Evolutionary conservation across 2,113 vertebrate genomes (phyloP).

Genomic region (Cephalophus harveyi): DNA sequence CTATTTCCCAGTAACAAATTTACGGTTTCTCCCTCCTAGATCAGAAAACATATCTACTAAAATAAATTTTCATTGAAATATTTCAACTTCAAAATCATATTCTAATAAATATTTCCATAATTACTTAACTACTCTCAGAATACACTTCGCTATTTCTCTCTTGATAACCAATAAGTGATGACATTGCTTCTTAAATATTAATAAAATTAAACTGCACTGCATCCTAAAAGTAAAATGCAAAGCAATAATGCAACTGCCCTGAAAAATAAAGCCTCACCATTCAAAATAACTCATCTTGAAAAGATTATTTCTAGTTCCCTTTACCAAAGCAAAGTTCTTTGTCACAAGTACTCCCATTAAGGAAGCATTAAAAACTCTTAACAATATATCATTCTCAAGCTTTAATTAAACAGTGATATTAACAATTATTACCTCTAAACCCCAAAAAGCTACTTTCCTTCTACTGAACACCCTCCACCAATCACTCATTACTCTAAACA

Average conservation of each 20-base stretch:
- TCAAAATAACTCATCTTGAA: conserved; percentile 12
- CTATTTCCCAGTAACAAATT: neutral
- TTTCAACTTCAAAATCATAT: conserved; percentile 17
- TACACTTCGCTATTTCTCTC: neutral
- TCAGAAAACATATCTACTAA: neutral
- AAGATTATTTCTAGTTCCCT: neutral
- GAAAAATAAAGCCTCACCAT: conserved; percentile 26
- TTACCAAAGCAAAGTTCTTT: conserved; percentile 15
- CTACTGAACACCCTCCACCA: neutral
- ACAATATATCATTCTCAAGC: neutral
- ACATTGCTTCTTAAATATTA: neutral
- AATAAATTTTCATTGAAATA: neutral
- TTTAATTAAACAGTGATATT: neutral
- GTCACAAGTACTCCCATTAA: neutral
- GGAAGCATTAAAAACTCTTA: conserved; percentile 17
- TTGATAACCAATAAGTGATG: neutral
- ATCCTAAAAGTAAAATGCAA: neutral
- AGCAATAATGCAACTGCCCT: neutral
- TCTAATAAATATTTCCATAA: neutral
- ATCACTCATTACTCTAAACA: neutral
- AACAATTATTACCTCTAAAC: neutral
- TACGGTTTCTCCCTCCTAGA: neutral
- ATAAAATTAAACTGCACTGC: neutral
- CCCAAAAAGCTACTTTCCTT: neutral
- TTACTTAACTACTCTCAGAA: neutral